Percentiles rank a stretch among this genome's conserved stretches.
Evolutionary conservation across 2,797 vertebrate genomes (phyloP).

Genomic region (Synanceia verrucosa): DNA sequence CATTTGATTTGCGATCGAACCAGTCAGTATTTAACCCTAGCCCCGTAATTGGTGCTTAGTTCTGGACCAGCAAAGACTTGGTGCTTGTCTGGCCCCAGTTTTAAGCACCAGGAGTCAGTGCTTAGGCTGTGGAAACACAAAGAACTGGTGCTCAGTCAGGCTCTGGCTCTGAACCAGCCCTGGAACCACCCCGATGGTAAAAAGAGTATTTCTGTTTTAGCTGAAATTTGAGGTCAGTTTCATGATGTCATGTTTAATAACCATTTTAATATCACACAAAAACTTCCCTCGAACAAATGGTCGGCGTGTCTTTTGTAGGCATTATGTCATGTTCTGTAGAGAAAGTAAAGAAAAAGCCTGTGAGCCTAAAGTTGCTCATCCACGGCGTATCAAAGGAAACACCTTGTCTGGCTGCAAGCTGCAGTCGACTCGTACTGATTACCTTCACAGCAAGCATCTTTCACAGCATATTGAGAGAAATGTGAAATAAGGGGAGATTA

Average conservation of each 20-base stretch:
- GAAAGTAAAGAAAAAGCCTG: conserved; percentile 38
- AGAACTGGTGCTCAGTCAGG: too few relatives aligned
- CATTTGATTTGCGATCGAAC: too few relatives aligned
- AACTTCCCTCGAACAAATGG: conserved; percentile 31
- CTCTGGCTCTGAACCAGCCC: too few relatives aligned
- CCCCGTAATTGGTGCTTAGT: too few relatives aligned
- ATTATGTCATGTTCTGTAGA: conserved; percentile 29
- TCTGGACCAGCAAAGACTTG: too few relatives aligned
- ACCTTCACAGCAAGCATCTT: conserved; percentile 38
- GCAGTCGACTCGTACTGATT: conserved; percentile 34
- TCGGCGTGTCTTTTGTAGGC: not conserved
- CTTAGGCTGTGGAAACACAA: too few relatives aligned
- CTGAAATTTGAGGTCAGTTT: conserved; percentile 1
- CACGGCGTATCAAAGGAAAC: conserved; percentile 54
- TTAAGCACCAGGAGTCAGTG: too few relatives aligned
- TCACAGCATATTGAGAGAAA: conserved; percentile 53
- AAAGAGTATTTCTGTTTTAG: not conserved
- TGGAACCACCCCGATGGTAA: too few relatives aligned
- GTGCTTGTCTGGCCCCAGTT: too few relatives aligned
- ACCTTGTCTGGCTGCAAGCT: conserved; percentile 59
- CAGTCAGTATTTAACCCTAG: too few relatives aligned
- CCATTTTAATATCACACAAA: conserved; percentile 5
- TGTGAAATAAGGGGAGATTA: conserved; percentile 42
- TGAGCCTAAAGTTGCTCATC: conserved; percentile 52
- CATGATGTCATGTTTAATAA: not conserved